Percentiles rank a stretch among this genome's conserved stretches.
These are phyloP conservation scores for Mimas tiliae DNA, from an alignment of 2,888 invertebrate species.

Conservation along the genomic window DNA sequence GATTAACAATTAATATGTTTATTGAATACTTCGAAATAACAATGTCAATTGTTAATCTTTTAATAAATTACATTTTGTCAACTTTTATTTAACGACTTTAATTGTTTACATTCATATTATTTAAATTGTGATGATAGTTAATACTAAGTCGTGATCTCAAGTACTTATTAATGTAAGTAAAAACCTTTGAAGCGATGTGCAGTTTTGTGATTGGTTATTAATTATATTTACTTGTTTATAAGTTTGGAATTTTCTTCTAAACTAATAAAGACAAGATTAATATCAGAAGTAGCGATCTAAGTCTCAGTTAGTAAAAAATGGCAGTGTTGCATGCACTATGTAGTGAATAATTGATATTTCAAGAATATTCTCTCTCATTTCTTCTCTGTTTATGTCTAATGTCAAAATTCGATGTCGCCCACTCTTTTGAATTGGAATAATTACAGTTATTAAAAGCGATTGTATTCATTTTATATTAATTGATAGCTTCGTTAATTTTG, in stretches of 20 bases:
- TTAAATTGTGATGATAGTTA: background rate
- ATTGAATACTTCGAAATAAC: too few relatives aligned
- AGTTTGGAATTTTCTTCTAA: background rate
- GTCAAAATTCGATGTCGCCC: conserved; percentile 4
- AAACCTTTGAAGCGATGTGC: conserved; percentile 15
- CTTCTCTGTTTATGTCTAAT: background rate
- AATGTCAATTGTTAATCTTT: too few relatives aligned
- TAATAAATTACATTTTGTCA: too few relatives aligned
- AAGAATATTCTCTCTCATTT: conserved; percentile 7
- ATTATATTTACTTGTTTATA: background rate
- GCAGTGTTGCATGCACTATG: conserved; percentile 15
- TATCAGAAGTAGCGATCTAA: background rate
- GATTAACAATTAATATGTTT: too few relatives aligned
- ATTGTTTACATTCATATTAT: background rate
- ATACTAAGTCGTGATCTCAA: background rate
- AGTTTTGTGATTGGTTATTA: background rate
- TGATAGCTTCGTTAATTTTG: too few relatives aligned
- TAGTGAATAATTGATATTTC: background rate
- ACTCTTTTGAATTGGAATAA: background rate
- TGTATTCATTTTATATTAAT: too few relatives aligned
- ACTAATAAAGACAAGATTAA: too few relatives aligned
- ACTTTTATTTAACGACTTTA: too few relatives aligned
- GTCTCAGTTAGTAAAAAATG: background rate
- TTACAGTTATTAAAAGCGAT: background rate
- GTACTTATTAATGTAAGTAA: background rate